Base-by-base conservation (phyloP, 2,113 vertebrate genomes). In the Clarias gariepinus region DNA sequence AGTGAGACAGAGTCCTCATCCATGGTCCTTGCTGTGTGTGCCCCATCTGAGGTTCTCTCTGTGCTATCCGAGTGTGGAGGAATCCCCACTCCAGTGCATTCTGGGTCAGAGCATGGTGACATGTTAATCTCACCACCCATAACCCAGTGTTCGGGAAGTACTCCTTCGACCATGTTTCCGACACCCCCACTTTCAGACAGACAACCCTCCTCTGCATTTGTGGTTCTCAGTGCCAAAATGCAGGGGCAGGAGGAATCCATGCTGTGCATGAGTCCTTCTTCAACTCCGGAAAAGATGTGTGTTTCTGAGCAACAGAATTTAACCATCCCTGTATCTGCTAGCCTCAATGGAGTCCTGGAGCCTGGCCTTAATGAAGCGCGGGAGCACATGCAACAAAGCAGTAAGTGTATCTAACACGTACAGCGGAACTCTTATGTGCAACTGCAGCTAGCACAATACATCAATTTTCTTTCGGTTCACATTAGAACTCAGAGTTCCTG, bases 371-470 rank as follows among this genome's bases (percentile, higher is more conserved):
- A 19, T 25, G 87, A 91, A 84, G 90, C 87, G 85, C 92, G 92
- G 86, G 93, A 93, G 90, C 91, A 91, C 89, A 91, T 68, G 47
- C 84, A 90, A 90, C 93, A 93, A 82, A 91, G 88, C 91, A 94
- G 94, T 95, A 87, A 94, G 95, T 93, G 19, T 85, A 25, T 60
- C 18, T 28, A 61, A 57, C 3, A 52, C 61, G 30, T 61, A 47
- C 36, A 9, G 53, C n/a, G 41, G 18, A n/a, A 18, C 8, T 11
- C 18, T 55, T 21, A 71, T n/a, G 25, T 13, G 30, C 53, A 78
- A 61, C 36, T 66, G 47, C n/a, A 18, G 1, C 79, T 25, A 81
- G 10, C 33, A 81, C 63, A 12, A 47, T 8, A 25, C 21, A 81
- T 81, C n/a, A 28, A 63, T 73, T 73, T 19, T 84, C 1, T 74